phyloP scores from a whole-genome alignment of 2,888 invertebrate genomes.

The Nephrocerus scutellatus region DNA sequence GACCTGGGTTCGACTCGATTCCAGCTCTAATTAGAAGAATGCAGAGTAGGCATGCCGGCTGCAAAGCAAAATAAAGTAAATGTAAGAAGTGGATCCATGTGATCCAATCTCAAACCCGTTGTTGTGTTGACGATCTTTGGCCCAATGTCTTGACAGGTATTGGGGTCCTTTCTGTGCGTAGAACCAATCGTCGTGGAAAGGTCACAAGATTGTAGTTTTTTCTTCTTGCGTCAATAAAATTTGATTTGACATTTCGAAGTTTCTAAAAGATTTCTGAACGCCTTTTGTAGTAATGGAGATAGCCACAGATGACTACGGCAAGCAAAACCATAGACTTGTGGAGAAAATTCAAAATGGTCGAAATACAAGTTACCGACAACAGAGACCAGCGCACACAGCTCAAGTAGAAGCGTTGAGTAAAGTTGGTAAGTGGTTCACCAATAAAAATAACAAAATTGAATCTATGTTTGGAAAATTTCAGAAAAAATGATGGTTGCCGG shows the following conservation, averaged over 20 bases:
- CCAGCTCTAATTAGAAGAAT: too few species aligned
- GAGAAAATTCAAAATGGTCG: constrained; percentile 59
- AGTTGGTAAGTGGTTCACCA: constrained; percentile 41
- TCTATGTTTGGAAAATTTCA: constrained; percentile 22
- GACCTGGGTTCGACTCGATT: too few species aligned
- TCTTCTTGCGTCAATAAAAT: neutral
- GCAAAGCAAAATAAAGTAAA: too few species aligned
- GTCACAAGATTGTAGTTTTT: too few species aligned
- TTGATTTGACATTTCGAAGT: neutral
- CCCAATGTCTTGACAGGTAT: too few species aligned
- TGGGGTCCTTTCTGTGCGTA: too few species aligned
- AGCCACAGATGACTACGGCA: constrained; percentile 71
- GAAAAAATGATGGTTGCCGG: constrained; percentile 51
- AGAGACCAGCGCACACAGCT: constrained; percentile 36
- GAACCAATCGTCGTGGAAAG: too few species aligned
- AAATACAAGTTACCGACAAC: constrained; percentile 52
- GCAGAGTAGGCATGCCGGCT: too few species aligned
- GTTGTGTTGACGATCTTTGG: too few species aligned
- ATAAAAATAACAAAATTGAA: neutral
- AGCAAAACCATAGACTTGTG: constrained; percentile 51
- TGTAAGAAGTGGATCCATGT: too few species aligned
- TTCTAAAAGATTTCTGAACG: constrained; percentile 4
- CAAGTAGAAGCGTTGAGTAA: constrained; percentile 43
- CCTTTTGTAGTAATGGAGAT: constrained; percentile 65
- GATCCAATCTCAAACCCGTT: too few species aligned